These are phyloP conservation scores for Pachyrhynchus sulphureomaculatus DNA, from an alignment of 1,140 invertebrate genomes.

Conservation along the genomic window DNA sequence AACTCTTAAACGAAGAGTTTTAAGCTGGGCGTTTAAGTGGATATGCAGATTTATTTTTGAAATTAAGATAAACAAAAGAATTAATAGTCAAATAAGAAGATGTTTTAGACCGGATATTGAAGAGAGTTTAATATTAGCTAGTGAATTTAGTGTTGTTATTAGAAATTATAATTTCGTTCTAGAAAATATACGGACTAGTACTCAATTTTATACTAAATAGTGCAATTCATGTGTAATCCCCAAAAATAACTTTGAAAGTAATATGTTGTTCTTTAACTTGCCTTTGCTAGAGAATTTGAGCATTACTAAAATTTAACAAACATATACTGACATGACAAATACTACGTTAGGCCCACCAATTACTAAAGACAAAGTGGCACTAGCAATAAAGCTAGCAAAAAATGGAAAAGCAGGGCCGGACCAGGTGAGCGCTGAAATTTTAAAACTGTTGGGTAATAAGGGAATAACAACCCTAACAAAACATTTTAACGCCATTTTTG, in stretches of 20 bases:
- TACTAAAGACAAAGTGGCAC: no score
- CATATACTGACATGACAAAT: no score
- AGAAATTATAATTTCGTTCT: slow-evolving; percentile 54
- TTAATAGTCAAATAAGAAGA: slow-evolving; percentile 8
- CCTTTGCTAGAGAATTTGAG: no score
- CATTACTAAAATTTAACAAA: no score
- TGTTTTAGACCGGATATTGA: slow-evolving; percentile 19
- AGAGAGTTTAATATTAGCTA: slow-evolving; percentile 23
- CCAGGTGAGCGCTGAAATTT: no score
- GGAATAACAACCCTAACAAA: no score
- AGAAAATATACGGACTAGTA: slow-evolving; percentile 50
- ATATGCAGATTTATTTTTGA: neutral
- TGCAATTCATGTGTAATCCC: slow-evolving; percentile 53
- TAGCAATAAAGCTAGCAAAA: no score
- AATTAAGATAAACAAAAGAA: neutral
- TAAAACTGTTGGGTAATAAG: no score
- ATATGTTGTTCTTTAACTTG: no score
- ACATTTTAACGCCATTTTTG: no score
- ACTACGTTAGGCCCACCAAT: no score
- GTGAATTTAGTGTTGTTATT: slow-evolving; percentile 56
- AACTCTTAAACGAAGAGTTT: slow-evolving; percentile 21
- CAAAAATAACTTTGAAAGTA: slow-evolving; percentile 47
- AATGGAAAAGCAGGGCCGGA: no score
- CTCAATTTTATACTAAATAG: slow-evolving; percentile 55
- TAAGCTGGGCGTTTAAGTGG: slow-evolving; percentile 11